phyloP scores from a whole-genome alignment of 2,797 vertebrate genomes.

The Holocentrus rufus region DNA sequence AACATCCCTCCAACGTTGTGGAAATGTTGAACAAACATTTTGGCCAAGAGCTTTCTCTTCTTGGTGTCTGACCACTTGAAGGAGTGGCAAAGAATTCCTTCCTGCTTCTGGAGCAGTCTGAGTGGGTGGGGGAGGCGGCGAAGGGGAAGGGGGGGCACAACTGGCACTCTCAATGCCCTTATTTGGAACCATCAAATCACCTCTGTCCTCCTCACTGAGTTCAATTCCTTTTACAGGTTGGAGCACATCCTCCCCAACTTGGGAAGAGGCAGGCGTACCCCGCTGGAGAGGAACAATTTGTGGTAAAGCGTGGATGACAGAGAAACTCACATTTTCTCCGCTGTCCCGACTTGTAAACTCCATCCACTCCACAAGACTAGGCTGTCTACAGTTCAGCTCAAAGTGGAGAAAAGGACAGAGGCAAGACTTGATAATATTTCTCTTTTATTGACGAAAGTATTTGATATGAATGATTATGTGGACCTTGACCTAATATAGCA shows the following conservation, averaged over 20 bases:
- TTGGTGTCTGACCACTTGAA: slow-evolving; percentile 54
- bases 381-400: not conserved
- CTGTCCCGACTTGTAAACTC: slow-evolving; percentile 54
- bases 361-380: slow-evolving; percentile 17
- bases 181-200: slow-evolving; percentile 78
- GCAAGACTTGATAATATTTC: slow-evolving; percentile 37
- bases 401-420: slow-evolving; percentile 15
- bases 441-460: slow-evolving; percentile 9
- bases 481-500: slow-evolving; percentile 25
- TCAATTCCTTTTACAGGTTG: slow-evolving; percentile 84
- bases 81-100: slow-evolving; percentile 59
- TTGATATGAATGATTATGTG: not conserved
- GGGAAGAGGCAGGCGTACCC: slow-evolving; percentile 27
- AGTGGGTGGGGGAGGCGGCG: not conserved
- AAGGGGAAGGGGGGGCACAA: slow-evolving; percentile 20
- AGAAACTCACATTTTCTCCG: slow-evolving; percentile 32
- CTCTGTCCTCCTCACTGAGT: slow-evolving; percentile 65
- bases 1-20: slow-evolving; percentile 16
- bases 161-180: slow-evolving; percentile 75
- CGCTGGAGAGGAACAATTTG: slow-evolving; percentile 27
- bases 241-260: slow-evolving; percentile 70
- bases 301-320: not conserved
- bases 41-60: slow-evolving; percentile 31
- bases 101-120: slow-evolving; percentile 47
- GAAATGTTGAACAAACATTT: slow-evolving; percentile 51